A percentile compares a stretch with the other conserved stretches of the same genome.
Conservation (phyloP, 2,888 invertebrate species). For the Cyclophora punctaria region DNA sequence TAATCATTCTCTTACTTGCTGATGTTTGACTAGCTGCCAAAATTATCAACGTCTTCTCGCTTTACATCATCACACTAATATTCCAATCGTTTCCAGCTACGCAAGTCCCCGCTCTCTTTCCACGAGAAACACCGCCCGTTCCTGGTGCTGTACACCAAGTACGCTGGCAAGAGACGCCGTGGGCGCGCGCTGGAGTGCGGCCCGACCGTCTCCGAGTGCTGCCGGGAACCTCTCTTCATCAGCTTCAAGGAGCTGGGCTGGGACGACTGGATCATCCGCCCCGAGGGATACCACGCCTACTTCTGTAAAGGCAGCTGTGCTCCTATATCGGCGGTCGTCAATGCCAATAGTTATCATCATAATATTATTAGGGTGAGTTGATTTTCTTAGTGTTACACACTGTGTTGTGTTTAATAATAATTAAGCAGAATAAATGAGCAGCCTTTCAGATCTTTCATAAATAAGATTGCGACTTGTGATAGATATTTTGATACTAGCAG, state of each 20-base stretch:
- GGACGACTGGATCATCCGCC: conserved; percentile 91
- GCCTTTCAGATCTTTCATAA: no score
- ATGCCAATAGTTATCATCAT: conserved; percentile 77
- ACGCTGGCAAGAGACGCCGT: conserved; percentile 78
- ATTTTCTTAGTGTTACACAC: no score
- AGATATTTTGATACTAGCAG: no score
- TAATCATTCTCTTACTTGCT: no score
- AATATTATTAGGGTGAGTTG: conserved; percentile 82
- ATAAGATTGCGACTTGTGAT: no score
- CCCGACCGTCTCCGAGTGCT: conserved; percentile 81
- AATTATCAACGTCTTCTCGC: no score
- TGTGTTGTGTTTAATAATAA: no score
- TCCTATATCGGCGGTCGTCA: conserved; percentile 80
- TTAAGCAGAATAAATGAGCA: background rate
- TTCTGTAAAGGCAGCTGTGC: conserved; percentile 90
- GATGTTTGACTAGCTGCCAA: no score
- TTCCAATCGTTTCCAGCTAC: conserved; percentile 47
- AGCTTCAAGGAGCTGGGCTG: conserved; percentile 90
- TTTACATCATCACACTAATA: background rate
- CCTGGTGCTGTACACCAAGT: conserved; percentile 85
- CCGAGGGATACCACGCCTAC: conserved; percentile 88
- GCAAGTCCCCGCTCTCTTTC: conserved; percentile 80
- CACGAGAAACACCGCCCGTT: conserved; percentile 83
- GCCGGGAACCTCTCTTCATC: conserved; percentile 87
- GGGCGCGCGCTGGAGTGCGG: conserved; percentile 81